Percentiles rank a stretch among this genome's conserved stretches.
These are phyloP conservation scores for Archilochus colubris DNA, from an alignment of 2,113 vertebrate genomes.

Conservation along the genomic window DNA sequence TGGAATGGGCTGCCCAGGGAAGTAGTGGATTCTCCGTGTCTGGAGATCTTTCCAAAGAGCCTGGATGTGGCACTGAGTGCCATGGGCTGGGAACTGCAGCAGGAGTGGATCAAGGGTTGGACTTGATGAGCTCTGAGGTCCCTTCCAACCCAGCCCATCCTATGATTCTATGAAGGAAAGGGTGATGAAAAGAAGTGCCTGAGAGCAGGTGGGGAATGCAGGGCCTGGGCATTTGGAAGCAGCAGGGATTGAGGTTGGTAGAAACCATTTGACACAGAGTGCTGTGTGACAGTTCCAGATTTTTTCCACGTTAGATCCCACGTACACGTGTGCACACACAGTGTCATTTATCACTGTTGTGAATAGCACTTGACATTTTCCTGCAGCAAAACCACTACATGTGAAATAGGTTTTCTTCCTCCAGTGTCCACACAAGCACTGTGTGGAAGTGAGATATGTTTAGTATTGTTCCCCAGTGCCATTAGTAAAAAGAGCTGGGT, in stretches of 20 bases:
- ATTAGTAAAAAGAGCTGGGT: background rate
- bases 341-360: background rate
- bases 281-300: background rate
- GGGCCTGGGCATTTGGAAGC: background rate
- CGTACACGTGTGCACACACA: fast-evolving
- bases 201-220: background rate
- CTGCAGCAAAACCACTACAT: background rate
- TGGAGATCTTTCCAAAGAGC: too few species aligned
- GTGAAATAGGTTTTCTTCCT: background rate
- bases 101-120: too few species aligned
- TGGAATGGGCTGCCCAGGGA: too few species aligned
- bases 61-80: too few species aligned
- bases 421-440: background rate
- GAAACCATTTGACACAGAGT: background rate
- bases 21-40: too few species aligned
- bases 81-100: too few species aligned
- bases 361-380: background rate
- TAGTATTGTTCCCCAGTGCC: background rate
- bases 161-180: background rate
- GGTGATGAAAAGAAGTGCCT: fast-evolving
- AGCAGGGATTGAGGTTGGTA: background rate
- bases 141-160: too few species aligned
- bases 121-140: too few species aligned
- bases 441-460: background rate
- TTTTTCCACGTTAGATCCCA: fast-evolving